Base-by-base conservation (phyloP, 2,888 invertebrate species). In the Leucophenga maculata region DNA sequence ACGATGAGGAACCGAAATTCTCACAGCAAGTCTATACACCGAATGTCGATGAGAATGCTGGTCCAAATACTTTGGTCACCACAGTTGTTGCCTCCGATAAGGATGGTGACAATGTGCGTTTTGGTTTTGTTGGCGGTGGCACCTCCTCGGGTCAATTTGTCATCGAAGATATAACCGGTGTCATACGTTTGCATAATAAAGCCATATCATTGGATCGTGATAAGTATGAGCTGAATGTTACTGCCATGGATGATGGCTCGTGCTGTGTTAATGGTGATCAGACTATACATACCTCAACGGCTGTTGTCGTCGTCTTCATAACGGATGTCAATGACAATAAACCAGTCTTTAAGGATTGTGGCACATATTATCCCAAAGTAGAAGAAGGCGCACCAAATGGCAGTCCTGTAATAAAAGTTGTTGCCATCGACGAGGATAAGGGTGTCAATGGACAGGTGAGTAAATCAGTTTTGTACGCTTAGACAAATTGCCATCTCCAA, bases 291-390 rank as follows among this genome's bases (percentile, higher is more conserved):
- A 97, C 97, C 0, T 97, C 96, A 62, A 97, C 97, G 0, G 97
- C 97, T 8, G 96, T 97, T 1, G 97, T 98, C 0, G 96, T 97
- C 0, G 97, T 98, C 0, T 97, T 97, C 87, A 97, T 98, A 73
- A 97, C 97, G 0, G 98, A 98, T 83, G 97, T 98, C 20, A 98
- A 98, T 87, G 98, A 97, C 85, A 97, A 98, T 87, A 98, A 98
- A 85, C 98, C 98, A 0, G 94, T 96, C 73, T 98, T 98, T 86
- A 95, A 96, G 88, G 96, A 97, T 79, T 98, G 98, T 86, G 93
- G 93, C 1, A 95, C 94, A 1, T 98, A 98, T 87, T 94, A 94
- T 82, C 97, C 97, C 0, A 96, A 97, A 89, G 97, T 97, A 0
- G 96, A 97, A 89, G 97, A 97, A 90, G 97, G 97, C 0, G 97